Conservation (phyloP, 1,140 invertebrate genomes). For the Cephus cinctus region DNA sequence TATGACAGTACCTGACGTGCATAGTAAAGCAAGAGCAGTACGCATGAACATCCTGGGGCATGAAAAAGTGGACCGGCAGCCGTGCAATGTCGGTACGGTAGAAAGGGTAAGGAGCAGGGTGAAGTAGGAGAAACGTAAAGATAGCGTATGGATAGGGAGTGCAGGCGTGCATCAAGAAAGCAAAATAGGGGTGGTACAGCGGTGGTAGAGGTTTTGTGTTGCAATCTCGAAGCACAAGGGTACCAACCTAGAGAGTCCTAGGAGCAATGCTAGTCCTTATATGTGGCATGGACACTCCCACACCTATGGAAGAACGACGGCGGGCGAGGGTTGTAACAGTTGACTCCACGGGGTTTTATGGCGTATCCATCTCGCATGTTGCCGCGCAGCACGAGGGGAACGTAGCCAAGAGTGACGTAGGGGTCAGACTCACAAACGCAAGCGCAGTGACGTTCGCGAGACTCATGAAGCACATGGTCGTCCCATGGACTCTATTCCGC, state of each 20-base stretch:
- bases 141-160: background rate
- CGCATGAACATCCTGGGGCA: too few species aligned
- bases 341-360: constrained; percentile 32
- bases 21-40: too few species aligned
- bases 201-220: too few species aligned
- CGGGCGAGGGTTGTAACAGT: constrained; percentile 35
- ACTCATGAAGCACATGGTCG: constrained; percentile 48
- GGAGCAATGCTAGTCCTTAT: too few species aligned
- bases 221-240: background rate
- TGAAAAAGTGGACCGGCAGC: background rate
- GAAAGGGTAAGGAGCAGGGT: too few species aligned
- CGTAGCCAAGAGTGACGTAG: too few species aligned
- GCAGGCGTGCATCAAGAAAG: background rate
- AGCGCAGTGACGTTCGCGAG: constrained; percentile 48
- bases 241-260: too few species aligned
- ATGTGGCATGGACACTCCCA: constrained; percentile 7
- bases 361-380: constrained; percentile 33
- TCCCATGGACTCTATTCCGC: constrained; percentile 29
- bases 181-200: background rate
- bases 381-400: too few species aligned
- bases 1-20: too few species aligned
- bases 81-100: background rate
- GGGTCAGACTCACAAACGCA: constrained; percentile 31
- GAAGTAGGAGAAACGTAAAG: background rate
- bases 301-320: constrained; percentile 20